Base-by-base conservation (phyloP, 2,888 invertebrate genomes). In the Atherix ibis region DNA sequence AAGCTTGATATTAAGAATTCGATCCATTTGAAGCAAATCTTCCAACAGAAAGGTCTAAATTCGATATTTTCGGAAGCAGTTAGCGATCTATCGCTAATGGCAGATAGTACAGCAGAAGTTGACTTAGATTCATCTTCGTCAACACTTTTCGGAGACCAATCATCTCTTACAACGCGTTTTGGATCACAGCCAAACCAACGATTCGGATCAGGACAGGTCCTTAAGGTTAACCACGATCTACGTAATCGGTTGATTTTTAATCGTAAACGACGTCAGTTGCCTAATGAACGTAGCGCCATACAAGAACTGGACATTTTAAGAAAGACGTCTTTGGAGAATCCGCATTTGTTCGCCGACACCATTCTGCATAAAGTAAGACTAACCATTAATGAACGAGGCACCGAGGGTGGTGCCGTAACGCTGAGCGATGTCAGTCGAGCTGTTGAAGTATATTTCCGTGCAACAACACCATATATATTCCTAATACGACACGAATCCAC, bases 71-170 rank as follows among this genome's bases (percentile, higher is more conserved):
- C 64, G 38, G 66, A 69, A 0, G 43, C 43, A 0, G 50, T 58
- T 32, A 74, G 79, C 1, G 79, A 83, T 56, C 67, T 85, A 31
- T 77, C 75, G 0, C 53, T 78, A 6, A 64, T 83, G 8, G 68
- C 71, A 1, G 51, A 61, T 49, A 63, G 70, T 2, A 56, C 9
- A 8, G n/a, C n/a, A n/a, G n/a, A n/a, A n/a, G n/a, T n/a, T n/a
- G n/a, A n/a, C n/a, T n/a, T n/a, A n/a, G n/a, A n/a, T n/a, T n/a
- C n/a, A n/a, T n/a, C n/a, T n/a, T n/a, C n/a, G n/a, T n/a, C n/a
- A n/a, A n/a, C n/a, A n/a, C n/a, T n/a, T n/a, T 10, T 12, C 6
- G 5, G n/a, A 5, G 5, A 5, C 5, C 8, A 26, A n/a, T 8
- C 5, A 5, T 26, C 26, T 10, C 6, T 6, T 5, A 9, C n/a